Conservation (phyloP, 2,113 vertebrate genomes). For the Numenius arquata region DNA sequence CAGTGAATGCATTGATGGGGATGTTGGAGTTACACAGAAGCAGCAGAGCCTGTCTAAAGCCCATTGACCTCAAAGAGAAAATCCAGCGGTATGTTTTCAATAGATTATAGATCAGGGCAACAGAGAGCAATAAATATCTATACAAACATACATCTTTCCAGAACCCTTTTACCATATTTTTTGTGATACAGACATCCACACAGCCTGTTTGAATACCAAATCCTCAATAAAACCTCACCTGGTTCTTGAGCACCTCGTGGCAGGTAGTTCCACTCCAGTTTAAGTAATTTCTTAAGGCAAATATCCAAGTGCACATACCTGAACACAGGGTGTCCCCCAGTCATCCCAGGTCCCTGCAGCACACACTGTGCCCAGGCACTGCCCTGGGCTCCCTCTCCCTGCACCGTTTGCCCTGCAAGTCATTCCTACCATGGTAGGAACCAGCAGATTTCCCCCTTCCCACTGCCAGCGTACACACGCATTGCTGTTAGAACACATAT, state of each 20-base stretch:
- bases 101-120: not conserved
- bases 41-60: not conserved
- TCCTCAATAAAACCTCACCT: not conserved
- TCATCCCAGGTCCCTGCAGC: too few relatives aligned
- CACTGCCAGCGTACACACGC: rapidly evolving
- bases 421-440: rapidly evolving
- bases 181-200: rapidly evolving
- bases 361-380: not conserved
- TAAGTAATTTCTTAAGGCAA: too few relatives aligned
- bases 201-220: too few relatives aligned
- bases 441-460: not conserved
- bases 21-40: not conserved
- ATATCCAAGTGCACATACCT: rapidly evolving
- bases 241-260: rapidly evolving
- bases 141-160: not conserved
- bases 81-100: rapidly evolving
- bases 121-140: not conserved
- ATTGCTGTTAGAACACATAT: not conserved
- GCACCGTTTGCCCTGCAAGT: not conserved
- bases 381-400: not conserved
- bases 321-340: too few relatives aligned
- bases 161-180: not conserved
- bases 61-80: not conserved
- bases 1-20: rapidly evolving
- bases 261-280: rapidly evolving